These are phyloP conservation scores for Dendroctonus valens DNA, from an alignment of 1,140 invertebrate genomes.

Conservation along the genomic window DNA sequence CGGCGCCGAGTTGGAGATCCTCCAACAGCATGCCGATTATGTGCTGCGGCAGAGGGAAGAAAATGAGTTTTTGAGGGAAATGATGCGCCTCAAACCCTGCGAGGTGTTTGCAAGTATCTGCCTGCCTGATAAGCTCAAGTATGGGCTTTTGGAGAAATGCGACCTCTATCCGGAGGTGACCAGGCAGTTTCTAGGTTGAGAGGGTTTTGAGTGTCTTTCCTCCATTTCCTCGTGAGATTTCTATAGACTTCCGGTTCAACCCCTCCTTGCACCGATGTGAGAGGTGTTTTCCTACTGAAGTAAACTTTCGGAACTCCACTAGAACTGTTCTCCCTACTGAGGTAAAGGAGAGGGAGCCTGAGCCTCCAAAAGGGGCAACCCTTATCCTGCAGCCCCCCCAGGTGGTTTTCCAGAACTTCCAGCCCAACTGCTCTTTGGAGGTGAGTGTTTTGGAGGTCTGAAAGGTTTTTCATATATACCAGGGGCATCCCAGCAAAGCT, in stretches of 20 bases:
- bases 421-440: background rate
- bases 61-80: slow-evolving; percentile 28
- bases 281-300: slow-evolving; percentile 3
- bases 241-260: slow-evolving; percentile 28
- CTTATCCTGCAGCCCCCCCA: background rate
- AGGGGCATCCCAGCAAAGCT: background rate
- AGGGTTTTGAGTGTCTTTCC: background rate
- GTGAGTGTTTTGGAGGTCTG: background rate
- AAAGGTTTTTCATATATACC: background rate
- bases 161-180: slow-evolving; percentile 34
- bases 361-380: background rate
- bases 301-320: background rate
- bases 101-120: slow-evolving; percentile 27
- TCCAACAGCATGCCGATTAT: slow-evolving; percentile 26
- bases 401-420: slow-evolving; percentile 2
- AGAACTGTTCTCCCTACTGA: background rate
- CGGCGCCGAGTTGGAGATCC: slow-evolving; percentile 28
- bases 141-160: slow-evolving; percentile 30
- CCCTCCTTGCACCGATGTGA: slow-evolving; percentile 18
- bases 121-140: slow-evolving; percentile 19
- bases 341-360: background rate
- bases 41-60: slow-evolving; percentile 22
- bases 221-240: background rate
- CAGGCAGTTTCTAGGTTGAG: slow-evolving; percentile 28
- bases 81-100: slow-evolving; percentile 28